Conservation (phyloP, 2,888 invertebrate genomes). For the Andrena marginata region DNA sequence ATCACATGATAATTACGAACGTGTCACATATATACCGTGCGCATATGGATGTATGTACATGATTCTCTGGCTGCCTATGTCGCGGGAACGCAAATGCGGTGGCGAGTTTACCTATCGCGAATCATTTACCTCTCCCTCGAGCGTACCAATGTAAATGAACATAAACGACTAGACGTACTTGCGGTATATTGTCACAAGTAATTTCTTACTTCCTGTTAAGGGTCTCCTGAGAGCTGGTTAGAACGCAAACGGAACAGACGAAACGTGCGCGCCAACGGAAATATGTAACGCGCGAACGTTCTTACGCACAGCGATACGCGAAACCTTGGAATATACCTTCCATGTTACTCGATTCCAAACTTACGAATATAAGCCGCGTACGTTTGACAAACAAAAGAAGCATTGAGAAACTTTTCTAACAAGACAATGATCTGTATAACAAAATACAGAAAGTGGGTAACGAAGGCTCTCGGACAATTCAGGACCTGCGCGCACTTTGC, state of each 20-base stretch:
- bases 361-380: conserved; percentile 50
- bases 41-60: conserved; percentile 44
- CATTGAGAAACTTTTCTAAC: background rate
- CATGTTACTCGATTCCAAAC: conserved; percentile 44
- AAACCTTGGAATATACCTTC: conserved; percentile 60
- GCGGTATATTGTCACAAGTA: conserved; percentile 62
- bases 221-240: conserved; percentile 62
- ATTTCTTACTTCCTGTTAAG: conserved; percentile 53
- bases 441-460: conserved; percentile 8
- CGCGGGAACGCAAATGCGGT: conserved; percentile 54
- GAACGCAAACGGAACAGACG: conserved; percentile 43
- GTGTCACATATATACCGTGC: conserved; percentile 58
- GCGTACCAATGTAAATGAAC: conserved; percentile 59
- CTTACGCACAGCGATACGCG: conserved; percentile 26
- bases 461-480: conserved; percentile 37
- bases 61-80: conserved; percentile 35
- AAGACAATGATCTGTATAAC: background rate
- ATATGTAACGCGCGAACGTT: conserved; percentile 18
- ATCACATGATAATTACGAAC: conserved; percentile 70
- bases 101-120: conserved; percentile 48
- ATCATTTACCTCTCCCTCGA: conserved; percentile 43
- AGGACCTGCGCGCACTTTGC: conserved; percentile 24
- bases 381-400: conserved; percentile 17
- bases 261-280: conserved; percentile 18
- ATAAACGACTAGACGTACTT: conserved; percentile 72